Base-by-base conservation (phyloP, 2,113 vertebrate species). In the Neolamprologus devosi region DNA sequence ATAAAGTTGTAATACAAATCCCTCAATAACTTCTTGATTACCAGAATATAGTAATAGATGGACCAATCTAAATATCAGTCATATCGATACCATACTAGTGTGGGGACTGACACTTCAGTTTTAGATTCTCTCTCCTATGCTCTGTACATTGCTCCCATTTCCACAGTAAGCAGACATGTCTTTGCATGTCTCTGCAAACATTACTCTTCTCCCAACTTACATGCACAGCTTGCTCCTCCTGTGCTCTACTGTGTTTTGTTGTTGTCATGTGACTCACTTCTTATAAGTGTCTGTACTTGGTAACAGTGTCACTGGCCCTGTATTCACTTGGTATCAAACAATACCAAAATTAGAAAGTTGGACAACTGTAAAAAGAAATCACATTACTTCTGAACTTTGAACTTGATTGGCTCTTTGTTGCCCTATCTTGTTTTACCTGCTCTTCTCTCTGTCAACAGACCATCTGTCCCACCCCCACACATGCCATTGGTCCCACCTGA, bases 21-120 rank as follows among this genome's bases (percentile, higher is more conserved):
- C 0, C 57, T 30, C 57, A 60, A 17, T 1, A 60, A 60, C 26
- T 30, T 60, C 0, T 60, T 30, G 26, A 60, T 30, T 60, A 60
- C 57, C 26, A 60, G 26, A 60, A 30, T 60, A 0, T 4, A 30
- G 26, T 58, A 58, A 58, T 58, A 58, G 57, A 0, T 58, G 57
- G 57, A 6, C 26, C 8, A 58, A 58, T 58, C 57, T 1, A 17
- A 58, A 30, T 58, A 30, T 30, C 14, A 58, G 57, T 58, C 26
- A 60, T 60, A 60, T 60, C 0, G 57, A 30, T 60, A 60, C 26
- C 14, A 60, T 60, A 60, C 26, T 60, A 60, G 57, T 19, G 28
- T 33, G 57, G 2, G 28, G 14, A 60, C 57, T 33, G 5, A 60
- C 0, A 33, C 28, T 60, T 60, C 14, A 58, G 57, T 60, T 60